Evolutionary conservation across 2,797 vertebrate genomes (phyloP).

Genomic region (Dallia pectoralis): DNA sequence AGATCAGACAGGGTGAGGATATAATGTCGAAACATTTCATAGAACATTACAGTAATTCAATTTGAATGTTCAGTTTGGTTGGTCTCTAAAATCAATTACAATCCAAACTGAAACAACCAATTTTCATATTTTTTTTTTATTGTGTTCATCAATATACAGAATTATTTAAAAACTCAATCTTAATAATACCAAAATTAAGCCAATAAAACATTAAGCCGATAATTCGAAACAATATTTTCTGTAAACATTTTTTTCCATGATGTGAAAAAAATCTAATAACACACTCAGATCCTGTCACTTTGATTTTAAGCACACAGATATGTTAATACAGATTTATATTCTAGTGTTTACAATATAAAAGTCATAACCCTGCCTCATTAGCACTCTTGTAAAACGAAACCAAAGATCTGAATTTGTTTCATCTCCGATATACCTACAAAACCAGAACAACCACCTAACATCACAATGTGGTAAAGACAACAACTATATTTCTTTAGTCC

Average conservation of each 20-base stretch:
- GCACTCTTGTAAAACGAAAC: too few relatives aligned
- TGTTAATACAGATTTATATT: neutral
- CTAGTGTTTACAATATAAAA: neutral
- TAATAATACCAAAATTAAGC: neutral
- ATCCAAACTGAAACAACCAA: constrained; percentile 2
- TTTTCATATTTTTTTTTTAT: neutral
- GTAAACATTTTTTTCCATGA: neutral
- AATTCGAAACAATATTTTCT: neutral
- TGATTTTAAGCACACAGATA: neutral
- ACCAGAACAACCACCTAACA: neutral
- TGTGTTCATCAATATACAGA: neutral
- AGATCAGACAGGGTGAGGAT: neutral
- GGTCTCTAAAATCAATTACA: constrained; percentile 2
- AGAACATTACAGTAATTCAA: neutral
- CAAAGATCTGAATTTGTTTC: too few relatives aligned
- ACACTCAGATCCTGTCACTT: neutral
- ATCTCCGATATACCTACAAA: neutral
- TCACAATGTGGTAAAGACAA: too few relatives aligned
- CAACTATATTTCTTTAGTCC: neutral
- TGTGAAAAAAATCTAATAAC: too few relatives aligned
- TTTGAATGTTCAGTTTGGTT: too few relatives aligned
- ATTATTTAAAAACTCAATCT: neutral
- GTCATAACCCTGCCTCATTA: neutral
- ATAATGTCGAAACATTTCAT: neutral
- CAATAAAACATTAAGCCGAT: neutral